phyloP scores from a whole-genome alignment of 1,140 invertebrate species.

The Phenacoccus solenopsis region DNA sequence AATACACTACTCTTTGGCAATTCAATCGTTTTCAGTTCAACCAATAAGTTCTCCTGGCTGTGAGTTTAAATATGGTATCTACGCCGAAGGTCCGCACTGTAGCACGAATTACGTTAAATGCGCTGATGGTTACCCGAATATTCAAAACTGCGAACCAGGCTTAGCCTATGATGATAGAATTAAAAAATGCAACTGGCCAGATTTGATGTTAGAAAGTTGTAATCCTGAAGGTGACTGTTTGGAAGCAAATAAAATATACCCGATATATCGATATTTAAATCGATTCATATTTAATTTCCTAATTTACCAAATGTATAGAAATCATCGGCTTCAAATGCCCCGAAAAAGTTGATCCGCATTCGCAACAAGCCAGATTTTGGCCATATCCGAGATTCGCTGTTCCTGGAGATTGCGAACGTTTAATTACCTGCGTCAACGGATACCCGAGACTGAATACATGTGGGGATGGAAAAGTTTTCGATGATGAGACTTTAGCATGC shows the following conservation, averaged over 20 bases:
- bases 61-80: conserved; percentile 79
- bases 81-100: conserved; percentile 61
- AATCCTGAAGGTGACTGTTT: conserved; percentile 60
- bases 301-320: too few species aligned
- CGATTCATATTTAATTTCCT: too few species aligned
- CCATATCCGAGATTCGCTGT: conserved; percentile 77
- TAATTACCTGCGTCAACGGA: conserved; percentile 79
- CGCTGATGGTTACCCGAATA: conserved; percentile 60
- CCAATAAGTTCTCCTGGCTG: conserved; percentile 66
- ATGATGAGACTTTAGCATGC: conserved; percentile 66
- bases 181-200: conserved; percentile 87
- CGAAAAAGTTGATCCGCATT: conserved; percentile 39
- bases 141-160: conserved; percentile 68
- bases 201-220: conserved; percentile 65
- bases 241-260: too few species aligned
- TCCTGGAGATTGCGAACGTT: conserved; percentile 62
- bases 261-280: too few species aligned
- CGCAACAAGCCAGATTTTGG: conserved; percentile 71
- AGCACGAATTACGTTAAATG: conserved; percentile 79
- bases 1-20: not conserved
- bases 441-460: conserved; percentile 73
- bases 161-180: conserved; percentile 76
- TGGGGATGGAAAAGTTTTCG: conserved; percentile 72
- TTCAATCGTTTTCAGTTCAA: conserved; percentile 44
- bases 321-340: conserved; percentile 67